Base-by-base conservation (phyloP, 1,140 invertebrate genomes). In the Tigriopus japonicus region DNA sequence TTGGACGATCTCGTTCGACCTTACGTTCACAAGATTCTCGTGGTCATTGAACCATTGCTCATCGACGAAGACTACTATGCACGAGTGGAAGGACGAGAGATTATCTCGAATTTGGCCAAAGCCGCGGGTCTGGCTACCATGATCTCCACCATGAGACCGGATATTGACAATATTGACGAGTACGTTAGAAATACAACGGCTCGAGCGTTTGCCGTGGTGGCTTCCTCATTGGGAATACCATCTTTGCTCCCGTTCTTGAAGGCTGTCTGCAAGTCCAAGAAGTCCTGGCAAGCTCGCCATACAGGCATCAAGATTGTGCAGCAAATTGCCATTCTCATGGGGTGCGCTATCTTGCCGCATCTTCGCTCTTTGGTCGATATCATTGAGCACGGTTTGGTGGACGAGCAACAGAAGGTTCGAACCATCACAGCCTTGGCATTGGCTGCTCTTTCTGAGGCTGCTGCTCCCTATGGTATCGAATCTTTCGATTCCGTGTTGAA, bases 51-150 rank as follows among this genome's bases (percentile, higher is more conserved):
- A 75, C 96, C 96, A 0, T 73, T 99, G 40, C 74, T 99, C 6
- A 99, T 99, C 71, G 96, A 99, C 72, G 96, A 99, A 79, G 96
- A 99, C 75, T 99, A 99, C 71, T 99, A 98, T 74, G 95, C 96
- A 43, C 84, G 96, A 70, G 95, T 98, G 6, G 96, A 99, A 75
- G 94, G 95, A 58, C 78, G 96, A 71, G 96, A 99, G 74, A 99
- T 99, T 63, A 99, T 99, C 68, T 98, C 94, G 0, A 99, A 99
- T 76, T 76, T 99, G 66, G 94, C 96, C 0, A 99, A 99, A 76
- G 96, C 96, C 17, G 96, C 96, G n/a, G 96, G 96, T 62, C 76
- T 99, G 24, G 96, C 96, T 0, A 99, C 96, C 9, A 99, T 99
- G 96, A 99, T 99, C 67, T 98, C 95, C 0, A 98, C 95, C 0